Conservation (phyloP, 2,113 vertebrate genomes). For the Sylvilagus bachmani region DNA sequence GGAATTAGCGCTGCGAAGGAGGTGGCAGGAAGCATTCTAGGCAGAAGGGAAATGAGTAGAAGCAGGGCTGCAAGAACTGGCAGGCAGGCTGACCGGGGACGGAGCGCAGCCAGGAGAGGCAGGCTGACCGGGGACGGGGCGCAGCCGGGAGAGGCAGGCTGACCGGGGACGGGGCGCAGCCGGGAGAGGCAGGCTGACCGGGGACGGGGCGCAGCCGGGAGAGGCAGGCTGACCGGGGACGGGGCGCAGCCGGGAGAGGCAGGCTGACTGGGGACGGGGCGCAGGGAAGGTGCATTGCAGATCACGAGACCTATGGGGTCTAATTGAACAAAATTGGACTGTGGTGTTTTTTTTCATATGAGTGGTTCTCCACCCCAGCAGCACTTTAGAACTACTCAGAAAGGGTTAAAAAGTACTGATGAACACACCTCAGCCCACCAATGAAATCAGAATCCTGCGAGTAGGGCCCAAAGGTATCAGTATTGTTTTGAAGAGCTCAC, state of each 20-base stretch:
- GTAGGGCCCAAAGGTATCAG: not conserved
- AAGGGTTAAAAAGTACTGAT: not conserved
- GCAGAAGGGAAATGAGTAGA: not conserved
- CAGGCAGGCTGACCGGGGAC: not conserved
- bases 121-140: not conserved
- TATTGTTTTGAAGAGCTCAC: slow-evolving; percentile 15
- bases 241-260: not conserved
- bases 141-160: not conserved
- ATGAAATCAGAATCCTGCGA: slow-evolving; percentile 26
- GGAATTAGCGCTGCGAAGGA: not conserved
- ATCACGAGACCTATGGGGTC: not conserved
- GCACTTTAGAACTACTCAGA: not conserved
- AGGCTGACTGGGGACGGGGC: too few species aligned
- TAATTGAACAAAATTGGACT: slow-evolving; percentile 7
- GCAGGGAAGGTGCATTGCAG: not conserved
- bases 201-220: not conserved
- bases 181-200: too few species aligned
- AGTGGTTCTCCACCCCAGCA: not conserved
- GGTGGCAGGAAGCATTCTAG: not conserved
- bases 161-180: not conserved
- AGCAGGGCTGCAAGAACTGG: not conserved
- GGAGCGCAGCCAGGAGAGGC: not conserved
- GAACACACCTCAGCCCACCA: not conserved
- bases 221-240: too few species aligned
- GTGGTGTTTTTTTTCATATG: not conserved